These are phyloP conservation scores for Serinus canaria DNA, from an alignment of 2,113 vertebrate species.

Conservation along the genomic window DNA sequence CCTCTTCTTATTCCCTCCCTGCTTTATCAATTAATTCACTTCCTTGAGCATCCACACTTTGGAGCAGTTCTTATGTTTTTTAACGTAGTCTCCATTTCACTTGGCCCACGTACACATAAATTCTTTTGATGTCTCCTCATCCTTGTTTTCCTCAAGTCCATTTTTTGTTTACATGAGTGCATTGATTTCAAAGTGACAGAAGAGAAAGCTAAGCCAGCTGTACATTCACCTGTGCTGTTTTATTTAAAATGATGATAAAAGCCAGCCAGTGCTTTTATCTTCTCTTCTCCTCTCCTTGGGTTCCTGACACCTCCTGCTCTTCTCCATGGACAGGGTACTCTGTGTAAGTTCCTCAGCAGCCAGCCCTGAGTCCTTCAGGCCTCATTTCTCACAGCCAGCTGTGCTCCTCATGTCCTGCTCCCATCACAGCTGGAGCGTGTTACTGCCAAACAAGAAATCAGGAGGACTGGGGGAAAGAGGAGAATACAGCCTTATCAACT, in stretches of 20 bases:
- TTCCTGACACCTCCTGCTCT: neutral
- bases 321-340: neutral
- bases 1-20: neutral
- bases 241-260: neutral
- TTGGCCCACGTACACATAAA: fast-evolving
- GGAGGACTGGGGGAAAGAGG: neutral
- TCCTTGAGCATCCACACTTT: neutral
- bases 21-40: neutral
- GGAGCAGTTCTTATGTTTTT: neutral
- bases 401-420: neutral
- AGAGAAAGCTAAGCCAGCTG: neutral
- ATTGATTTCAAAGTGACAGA: neutral
- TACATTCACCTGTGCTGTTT: neutral
- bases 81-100: neutral
- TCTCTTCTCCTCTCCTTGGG: neutral
- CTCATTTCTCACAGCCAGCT: neutral
- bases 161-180: neutral
- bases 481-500: neutral
- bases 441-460: neutral
- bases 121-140: neutral
- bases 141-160: neutral
- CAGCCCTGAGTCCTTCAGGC: neutral
- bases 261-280: neutral
- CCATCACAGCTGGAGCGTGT: neutral
- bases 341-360: neutral